Evolutionary conservation across 1,140 invertebrate genomes (phyloP).

Genomic region (Cydia amplana): DNA sequence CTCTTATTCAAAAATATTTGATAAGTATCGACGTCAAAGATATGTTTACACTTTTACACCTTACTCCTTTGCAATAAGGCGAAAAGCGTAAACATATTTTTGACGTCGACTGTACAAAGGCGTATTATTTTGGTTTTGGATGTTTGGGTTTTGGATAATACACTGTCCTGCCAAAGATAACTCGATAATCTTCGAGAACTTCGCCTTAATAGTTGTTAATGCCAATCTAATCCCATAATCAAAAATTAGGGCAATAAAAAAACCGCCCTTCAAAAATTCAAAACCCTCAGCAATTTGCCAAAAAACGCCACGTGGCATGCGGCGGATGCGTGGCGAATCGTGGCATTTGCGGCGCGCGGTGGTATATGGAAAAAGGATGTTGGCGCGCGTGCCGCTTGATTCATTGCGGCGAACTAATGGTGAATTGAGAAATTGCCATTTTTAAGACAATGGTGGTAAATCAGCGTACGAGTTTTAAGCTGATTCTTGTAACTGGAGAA

Average conservation of each 20-base stretch:
- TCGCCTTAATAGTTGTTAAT: neutral
- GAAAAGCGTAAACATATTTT: too few relatives aligned
- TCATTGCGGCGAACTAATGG: slow-evolving; percentile 34
- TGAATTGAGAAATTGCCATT: neutral
- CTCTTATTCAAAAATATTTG: too few relatives aligned
- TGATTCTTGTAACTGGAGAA: too few relatives aligned
- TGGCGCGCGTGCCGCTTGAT: slow-evolving; percentile 45
- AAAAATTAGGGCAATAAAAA: slow-evolving; percentile 1
- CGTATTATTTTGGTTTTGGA: too few relatives aligned
- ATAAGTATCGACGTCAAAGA: too few relatives aligned
- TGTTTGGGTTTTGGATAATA: too few relatives aligned
- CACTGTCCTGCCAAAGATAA: too few relatives aligned
- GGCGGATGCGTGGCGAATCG: slow-evolving; percentile 45
- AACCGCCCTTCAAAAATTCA: slow-evolving; percentile 14
- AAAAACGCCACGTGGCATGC: slow-evolving; percentile 16
- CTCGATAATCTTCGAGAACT: neutral
- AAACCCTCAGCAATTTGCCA: slow-evolving; percentile 24
- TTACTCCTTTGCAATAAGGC: too few relatives aligned
- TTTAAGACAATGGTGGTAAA: neutral
- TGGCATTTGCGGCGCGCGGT: slow-evolving; percentile 37
- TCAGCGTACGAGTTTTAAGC: too few relatives aligned
- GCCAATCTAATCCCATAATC: neutral
- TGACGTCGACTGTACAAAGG: too few relatives aligned
- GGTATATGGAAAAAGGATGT: slow-evolving; percentile 52
- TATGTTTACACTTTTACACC: too few relatives aligned